Base-by-base conservation (phyloP, 1,140 invertebrate genomes). In the Physella acuta region DNA sequence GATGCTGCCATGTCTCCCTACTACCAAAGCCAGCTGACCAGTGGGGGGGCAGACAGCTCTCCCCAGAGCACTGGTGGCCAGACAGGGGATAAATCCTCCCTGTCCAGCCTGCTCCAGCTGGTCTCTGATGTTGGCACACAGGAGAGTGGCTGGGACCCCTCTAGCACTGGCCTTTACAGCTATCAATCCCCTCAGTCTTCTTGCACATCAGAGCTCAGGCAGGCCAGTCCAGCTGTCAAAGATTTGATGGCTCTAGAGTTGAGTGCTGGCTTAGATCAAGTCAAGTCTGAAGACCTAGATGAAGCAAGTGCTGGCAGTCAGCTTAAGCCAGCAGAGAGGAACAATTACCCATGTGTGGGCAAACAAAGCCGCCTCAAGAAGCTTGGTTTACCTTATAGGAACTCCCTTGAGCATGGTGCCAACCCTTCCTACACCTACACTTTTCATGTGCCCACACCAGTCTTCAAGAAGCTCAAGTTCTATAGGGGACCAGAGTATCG, bases 401-500 rank as follows among this genome's bases (percentile, higher is more conserved):
- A 16, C 26, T 17, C 3, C 28, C 30, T 34, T 1, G n/a, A 2
- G 16, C 53, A 26, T 36, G 44, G 34, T 49, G 24, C 68, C 52
- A 44, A 64, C 49, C 53, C 66, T 34, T 52, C 74, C 0, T 82
- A 82, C 65, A 79, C 77, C 31, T 82, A 76, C 62, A 75, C 74
- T 36, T 82, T 82, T 71, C 78, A 79, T 73, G 77, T 82, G 16
- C 81, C 81, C 33, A 76, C 76, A 30, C 79, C 78, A n/a, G 73
- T 79, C 16, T 80, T 76, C 64, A 82, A 82, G 71, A 70, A 75
- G 28, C 53, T 82, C 3, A 80, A 79, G 62, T 75, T 79, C 37
- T 58, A 71, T 24, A 28, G 69, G 34, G 73, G 70, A 37, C 56
- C 37, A 44, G 37, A 53, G 28, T 59, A 30, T n/a, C 49, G 61